Evolutionary conservation across 2,797 vertebrate genomes (phyloP), one percentile per base, ranked within the genome.

Genomic region (Lemur catta): DNA sequence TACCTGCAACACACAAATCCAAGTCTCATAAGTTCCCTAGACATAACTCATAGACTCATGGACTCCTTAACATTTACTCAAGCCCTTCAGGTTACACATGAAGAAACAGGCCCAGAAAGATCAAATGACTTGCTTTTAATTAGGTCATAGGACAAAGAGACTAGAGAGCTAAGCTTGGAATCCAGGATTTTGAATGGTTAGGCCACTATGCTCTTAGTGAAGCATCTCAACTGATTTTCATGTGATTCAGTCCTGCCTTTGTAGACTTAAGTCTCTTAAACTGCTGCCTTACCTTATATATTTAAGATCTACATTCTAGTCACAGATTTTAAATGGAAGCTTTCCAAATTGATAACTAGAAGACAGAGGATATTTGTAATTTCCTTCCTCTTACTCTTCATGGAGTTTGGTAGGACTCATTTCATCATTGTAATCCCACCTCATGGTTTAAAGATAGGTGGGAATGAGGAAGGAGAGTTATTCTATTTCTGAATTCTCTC

Each of bases 401-500:
- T 10, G 75, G 71, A 59, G 35, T 90, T 88, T 94, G 71, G 55
- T 38, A 79, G 43, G 35, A 38, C 3, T 48, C 1, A n/a, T 84
- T 93, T 93, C 14, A 78, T 84, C 28, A 28, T 17, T 46, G 17
- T 33, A 84, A 65, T 80, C 65, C 52, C 22, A 69, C 26, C 28
- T 88, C 12, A 20, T 59, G 61, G 26, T 55, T 93, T 71, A 84
- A 20, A 35, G 13, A 26, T 93, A 48, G 9, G 26, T 65, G 46
- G 13, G 10, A 75, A 75, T 74, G n/a, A 95, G 41, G 26, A 92
- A 74, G 15, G 26, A 48, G 10, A 94, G 11, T 38, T 59, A 79
- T 59, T 63, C 15, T 59, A 63, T 94, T 97, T 97, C 94, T 97
- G 41, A 98, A 95, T 95, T 98, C 89, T 89, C 78, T 75, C 33